Percentiles rank a stretch among this genome's conserved stretches.
Evolutionary conservation across 2,113 vertebrate genomes (phyloP).

Genomic region (Atlantisia rogersi): DNA sequence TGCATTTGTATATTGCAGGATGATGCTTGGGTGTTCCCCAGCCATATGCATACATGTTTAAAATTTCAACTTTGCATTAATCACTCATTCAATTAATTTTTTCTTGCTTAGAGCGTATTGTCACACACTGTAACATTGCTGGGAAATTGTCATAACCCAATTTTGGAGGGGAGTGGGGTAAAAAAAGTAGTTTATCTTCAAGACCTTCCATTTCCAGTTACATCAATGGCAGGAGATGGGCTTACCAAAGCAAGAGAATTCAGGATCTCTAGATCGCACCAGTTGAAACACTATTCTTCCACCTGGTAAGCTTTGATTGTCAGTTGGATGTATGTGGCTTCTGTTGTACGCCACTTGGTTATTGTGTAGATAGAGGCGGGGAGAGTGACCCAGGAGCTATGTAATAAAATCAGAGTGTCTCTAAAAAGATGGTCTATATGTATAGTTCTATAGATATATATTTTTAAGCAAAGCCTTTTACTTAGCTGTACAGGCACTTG

Average conservation of each 20-base stretch:
- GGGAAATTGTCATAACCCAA: neutral
- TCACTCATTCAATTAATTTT: neutral
- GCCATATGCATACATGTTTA: neutral
- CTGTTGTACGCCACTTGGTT: neutral
- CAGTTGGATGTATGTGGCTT: neutral
- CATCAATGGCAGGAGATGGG: neutral
- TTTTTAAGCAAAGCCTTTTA: constrained; percentile 66
- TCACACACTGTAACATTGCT: constrained; percentile 14
- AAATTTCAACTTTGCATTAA: constrained; percentile 8
- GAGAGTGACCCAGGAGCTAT: constrained; percentile 39
- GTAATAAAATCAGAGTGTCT: constrained; percentile 51
- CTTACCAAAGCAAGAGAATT: constrained; percentile 13
- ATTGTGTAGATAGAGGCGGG: constrained; percentile 9
- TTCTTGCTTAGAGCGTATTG: neutral
- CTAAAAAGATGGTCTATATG: constrained; percentile 58
- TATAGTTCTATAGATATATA: constrained; percentile 72
- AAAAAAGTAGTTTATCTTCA: neutral
- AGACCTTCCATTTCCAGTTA: neutral
- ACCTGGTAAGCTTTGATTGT: constrained; percentile 13
- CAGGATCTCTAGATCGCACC: neutral
- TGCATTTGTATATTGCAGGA: neutral
- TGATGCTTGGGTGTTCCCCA: neutral
- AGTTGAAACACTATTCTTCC: constrained; percentile 14
- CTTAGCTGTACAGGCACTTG: neutral
- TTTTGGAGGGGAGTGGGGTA: neutral